These are phyloP conservation scores for Callipepla squamata DNA, from an alignment of 2,113 vertebrate genomes.

Conservation along the genomic window DNA sequence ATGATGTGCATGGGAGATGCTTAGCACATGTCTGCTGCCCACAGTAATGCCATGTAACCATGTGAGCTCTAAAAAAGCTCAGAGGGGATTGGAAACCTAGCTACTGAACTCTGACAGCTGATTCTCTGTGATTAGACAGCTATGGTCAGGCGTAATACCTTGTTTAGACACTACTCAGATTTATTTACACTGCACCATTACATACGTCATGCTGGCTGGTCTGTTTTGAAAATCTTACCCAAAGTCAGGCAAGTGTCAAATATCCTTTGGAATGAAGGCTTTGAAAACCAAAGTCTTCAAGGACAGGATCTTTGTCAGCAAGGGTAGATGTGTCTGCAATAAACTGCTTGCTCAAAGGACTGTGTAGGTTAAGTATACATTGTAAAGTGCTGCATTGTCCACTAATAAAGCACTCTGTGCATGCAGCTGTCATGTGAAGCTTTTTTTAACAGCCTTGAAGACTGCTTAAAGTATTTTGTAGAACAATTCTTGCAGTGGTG, in stretches of 20 bases:
- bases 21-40: neutral
- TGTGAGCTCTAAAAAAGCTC: neutral
- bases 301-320: neutral
- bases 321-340: neutral
- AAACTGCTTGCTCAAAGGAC: slow-evolving; percentile 6
- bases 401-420: slow-evolving; percentile 39
- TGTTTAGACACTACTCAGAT: neutral
- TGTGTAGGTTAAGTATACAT: neutral
- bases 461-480: slow-evolving; percentile 59
- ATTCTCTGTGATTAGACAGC: neutral
- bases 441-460: slow-evolving; percentile 51
- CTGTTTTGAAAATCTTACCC: neutral
- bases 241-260: neutral
- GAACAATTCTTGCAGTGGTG: slow-evolving; percentile 61
- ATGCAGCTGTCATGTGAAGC: slow-evolving; percentile 34
- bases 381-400: neutral
- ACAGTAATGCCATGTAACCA: neutral
- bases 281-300: neutral
- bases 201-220: neutral
- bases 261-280: slow-evolving; percentile 12
- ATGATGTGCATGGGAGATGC: neutral
- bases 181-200: neutral
- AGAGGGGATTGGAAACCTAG: neutral
- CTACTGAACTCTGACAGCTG: neutral
- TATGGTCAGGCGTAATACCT: neutral